These are phyloP conservation scores for Buceros bicornis DNA, from an alignment of 2,797 vertebrate genomes.

Conservation along the genomic window DNA sequence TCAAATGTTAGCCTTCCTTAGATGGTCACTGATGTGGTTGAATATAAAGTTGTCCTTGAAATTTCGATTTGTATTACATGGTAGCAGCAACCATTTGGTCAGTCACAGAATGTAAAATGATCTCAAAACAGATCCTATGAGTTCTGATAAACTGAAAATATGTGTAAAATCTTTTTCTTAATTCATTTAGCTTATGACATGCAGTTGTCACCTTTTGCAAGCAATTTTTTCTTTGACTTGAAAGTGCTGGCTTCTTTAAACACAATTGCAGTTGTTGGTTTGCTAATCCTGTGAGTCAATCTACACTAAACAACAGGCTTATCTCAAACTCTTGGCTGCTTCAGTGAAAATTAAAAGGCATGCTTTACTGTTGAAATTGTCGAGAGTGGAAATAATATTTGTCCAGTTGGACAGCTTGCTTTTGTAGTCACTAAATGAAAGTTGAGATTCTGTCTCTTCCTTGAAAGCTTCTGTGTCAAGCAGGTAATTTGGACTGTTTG, in stretches of 20 bases:
- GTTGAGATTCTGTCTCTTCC: constrained; percentile 95
- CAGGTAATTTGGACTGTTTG: constrained; percentile 93
- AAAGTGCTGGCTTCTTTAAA: constrained; percentile 69
- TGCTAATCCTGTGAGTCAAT: constrained; percentile 87
- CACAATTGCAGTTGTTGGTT: constrained; percentile 85
- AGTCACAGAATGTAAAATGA: neutral
- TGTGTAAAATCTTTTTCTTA: neutral
- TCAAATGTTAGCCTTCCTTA: constrained; percentile 33
- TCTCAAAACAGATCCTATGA: neutral
- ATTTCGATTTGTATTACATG: constrained; percentile 6
- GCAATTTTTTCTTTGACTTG: constrained; percentile 47
- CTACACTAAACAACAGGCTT: constrained; percentile 82
- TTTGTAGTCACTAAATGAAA: constrained; percentile 97
- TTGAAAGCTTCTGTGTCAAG: constrained; percentile 90
- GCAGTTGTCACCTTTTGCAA: neutral
- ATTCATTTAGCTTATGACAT: constrained; percentile 1
- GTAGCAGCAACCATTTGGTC: neutral
- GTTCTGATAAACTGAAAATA: constrained; percentile 4
- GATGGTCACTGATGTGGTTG: neutral
- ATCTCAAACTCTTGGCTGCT: constrained; percentile 82
- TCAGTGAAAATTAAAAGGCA: constrained; percentile 92
- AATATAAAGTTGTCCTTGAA: constrained; percentile 11
- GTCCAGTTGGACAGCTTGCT: constrained; percentile 97
- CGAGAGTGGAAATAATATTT: constrained; percentile 98
- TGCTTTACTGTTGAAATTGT: constrained; percentile 93